phyloP scores from a whole-genome alignment of 2,888 invertebrate species.

The Chrysolina oricalcia region DNA sequence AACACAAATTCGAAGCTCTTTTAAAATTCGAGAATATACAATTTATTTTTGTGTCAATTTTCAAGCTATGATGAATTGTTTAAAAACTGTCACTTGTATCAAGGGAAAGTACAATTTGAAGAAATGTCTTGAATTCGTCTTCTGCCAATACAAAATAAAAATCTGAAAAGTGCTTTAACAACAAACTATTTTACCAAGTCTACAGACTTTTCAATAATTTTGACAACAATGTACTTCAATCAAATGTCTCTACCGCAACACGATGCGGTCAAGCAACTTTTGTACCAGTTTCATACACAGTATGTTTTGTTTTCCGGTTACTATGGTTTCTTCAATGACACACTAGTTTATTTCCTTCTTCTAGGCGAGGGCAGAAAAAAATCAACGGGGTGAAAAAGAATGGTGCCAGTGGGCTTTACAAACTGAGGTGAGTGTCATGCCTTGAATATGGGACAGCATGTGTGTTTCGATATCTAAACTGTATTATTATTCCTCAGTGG shows the following conservation, averaged over 20 bases:
- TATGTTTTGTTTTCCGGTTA: constrained; percentile 62
- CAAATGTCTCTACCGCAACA: constrained; percentile 33
- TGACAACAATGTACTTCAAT: constrained; percentile 35
- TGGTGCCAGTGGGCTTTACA: not conserved
- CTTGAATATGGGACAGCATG: not conserved
- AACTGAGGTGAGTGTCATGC: constrained; percentile 21
- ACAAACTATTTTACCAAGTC: not conserved
- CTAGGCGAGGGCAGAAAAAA: constrained; percentile 50
- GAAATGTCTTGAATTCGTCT: too few relatives aligned
- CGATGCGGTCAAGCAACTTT: constrained; percentile 59
- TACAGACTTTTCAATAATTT: not conserved
- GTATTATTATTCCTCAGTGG: not conserved
- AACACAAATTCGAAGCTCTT: too few relatives aligned
- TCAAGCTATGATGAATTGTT: too few relatives aligned
- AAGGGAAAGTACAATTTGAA: too few relatives aligned
- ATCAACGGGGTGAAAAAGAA: constrained; percentile 35
- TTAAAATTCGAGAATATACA: too few relatives aligned
- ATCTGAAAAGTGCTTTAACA: too few relatives aligned
- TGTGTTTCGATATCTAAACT: not conserved
- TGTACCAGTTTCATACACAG: constrained; percentile 51
- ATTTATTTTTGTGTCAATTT: too few relatives aligned
- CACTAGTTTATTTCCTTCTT: constrained; percentile 35
- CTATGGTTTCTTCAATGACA: constrained; percentile 54
- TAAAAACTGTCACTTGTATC: too few relatives aligned
- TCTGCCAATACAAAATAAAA: too few relatives aligned